Conservation (phyloP, 1,140 invertebrate genomes). For the Neuroterus valhalla region DNA sequence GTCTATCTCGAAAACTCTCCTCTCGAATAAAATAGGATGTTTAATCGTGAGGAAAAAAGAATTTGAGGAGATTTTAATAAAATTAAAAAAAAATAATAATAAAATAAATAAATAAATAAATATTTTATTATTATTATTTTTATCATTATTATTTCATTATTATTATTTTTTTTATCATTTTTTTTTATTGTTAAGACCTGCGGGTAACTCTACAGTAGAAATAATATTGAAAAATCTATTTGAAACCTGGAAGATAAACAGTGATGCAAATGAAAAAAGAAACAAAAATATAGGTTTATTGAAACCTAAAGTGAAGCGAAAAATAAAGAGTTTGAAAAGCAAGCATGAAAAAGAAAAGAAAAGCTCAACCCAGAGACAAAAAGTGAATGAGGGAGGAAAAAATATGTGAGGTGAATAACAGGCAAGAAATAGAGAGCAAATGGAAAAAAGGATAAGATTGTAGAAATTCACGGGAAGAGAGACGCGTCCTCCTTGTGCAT, state of each 20-base stretch:
- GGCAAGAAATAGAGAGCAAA: conserved; percentile 30
- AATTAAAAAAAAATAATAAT: too few relatives aligned
- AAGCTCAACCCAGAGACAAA: conserved; percentile 32
- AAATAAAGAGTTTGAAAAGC: conserved; percentile 33
- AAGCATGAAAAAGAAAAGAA: conserved; percentile 39
- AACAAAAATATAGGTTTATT: conserved; percentile 8
- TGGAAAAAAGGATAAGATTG: conserved; percentile 21
- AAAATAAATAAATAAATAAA: too few relatives aligned
- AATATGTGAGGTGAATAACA: conserved; percentile 27
- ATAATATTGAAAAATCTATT: too few relatives aligned
- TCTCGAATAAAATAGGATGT: too few relatives aligned
- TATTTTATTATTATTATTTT: too few relatives aligned
- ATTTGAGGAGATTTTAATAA: too few relatives aligned
- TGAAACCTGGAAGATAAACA: neutral
- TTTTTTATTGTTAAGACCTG: too few relatives aligned
- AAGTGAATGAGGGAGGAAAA: conserved; percentile 26
- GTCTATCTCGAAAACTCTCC: too few relatives aligned
- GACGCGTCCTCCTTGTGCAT: conserved; percentile 2
- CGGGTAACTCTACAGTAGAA: too few relatives aligned
- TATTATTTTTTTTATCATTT: too few relatives aligned
- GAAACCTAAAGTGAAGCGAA: neutral
- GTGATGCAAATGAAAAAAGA: neutral
- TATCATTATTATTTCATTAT: too few relatives aligned
- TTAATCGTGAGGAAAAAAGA: too few relatives aligned
- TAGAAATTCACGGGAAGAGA: conserved; percentile 13